Evolutionary conservation across 2,113 vertebrate species (phyloP), one percentile per base, ranked within the genome.

Genomic region (Mohoua ochrocephala): DNA sequence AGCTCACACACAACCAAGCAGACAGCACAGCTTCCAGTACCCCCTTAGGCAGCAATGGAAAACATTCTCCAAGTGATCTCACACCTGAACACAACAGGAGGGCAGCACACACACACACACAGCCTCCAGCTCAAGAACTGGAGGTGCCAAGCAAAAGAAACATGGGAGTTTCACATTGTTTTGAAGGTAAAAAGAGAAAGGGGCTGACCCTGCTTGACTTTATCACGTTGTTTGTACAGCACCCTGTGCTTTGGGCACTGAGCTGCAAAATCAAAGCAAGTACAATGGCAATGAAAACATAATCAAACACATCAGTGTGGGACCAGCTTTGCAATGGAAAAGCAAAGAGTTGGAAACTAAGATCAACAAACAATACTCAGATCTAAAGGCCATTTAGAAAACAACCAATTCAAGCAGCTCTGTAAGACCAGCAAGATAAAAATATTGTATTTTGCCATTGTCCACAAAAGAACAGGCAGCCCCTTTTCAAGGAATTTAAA

Each of bases 181-280:
- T 96, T 80, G 47, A 50, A 78, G 37, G 80, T 81, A 78, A 87
- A 94, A 94, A 70, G 67, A 93, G 18, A 81, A 92, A 84, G 14
- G 30, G 28, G 26, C 41, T 91, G 80, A 84, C 83, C 64, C 76
- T 87, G 80, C 31, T 65, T 84, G 93, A 96, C 73, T 93, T 84
- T 33, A 75, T 53, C 31, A 26, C 3, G 7, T 18, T 96, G 80
- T 97, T 94, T 94, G 81, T 65, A 89, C 60, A 76, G 88, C 7
- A 0, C 44, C 49, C 35, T 74, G 52, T 45, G 78, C 74, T 91
- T 85, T 76, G 82, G 49, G 79, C 76, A 59, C 64, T 35, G 54
- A 86, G 68, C 68, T 96, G 76, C 76, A 93, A 88, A 95, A 96
- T 91, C 93, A 96, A 97, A 96, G 96, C 60, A 73, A 94, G 61